phyloP scores from a whole-genome alignment of 2,888 invertebrate genomes.

The Drosophila cracens region DNA sequence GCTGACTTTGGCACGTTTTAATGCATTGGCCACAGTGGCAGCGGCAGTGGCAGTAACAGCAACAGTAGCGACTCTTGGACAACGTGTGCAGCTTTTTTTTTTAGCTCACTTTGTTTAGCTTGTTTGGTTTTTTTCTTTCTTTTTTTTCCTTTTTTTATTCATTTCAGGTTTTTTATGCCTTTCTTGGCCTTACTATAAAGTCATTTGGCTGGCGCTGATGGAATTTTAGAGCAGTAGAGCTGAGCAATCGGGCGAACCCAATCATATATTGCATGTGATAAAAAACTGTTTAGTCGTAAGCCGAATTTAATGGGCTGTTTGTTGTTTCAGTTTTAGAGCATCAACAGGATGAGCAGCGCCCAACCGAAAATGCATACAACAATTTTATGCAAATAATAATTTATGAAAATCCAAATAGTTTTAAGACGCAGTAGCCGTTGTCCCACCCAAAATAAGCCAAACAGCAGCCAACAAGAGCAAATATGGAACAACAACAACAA shows the following conservation, averaged over 20 bases:
- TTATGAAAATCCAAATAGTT: conserved; percentile 72
- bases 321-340: conserved; percentile 23
- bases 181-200: conserved; percentile 51
- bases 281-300: conserved; percentile 43
- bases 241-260: conserved; percentile 1
- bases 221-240: conserved; percentile 61
- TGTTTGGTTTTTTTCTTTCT: conserved; percentile 10
- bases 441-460: conserved; percentile 16
- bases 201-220: conserved; percentile 65
- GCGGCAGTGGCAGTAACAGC: not conserved
- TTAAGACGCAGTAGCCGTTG: conserved; percentile 19
- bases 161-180: conserved; percentile 33
- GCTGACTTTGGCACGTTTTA: conserved; percentile 72
- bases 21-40: conserved; percentile 58
- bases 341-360: conserved; percentile 9
- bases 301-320: conserved; percentile 59
- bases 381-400: conserved; percentile 69
- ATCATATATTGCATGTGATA: conserved; percentile 29
- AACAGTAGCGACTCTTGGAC: conserved; percentile 14
- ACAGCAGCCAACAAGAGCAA: conserved; percentile 48
- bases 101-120: conserved; percentile 37
- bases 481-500: conserved; percentile 55
- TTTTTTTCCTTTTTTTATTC: conserved; percentile 22
- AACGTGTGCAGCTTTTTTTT: conserved; percentile 42
- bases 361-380: conserved; percentile 27